Base-by-base conservation (phyloP, 1,140 invertebrate genomes). In the Anagrus nilaparvatae region DNA sequence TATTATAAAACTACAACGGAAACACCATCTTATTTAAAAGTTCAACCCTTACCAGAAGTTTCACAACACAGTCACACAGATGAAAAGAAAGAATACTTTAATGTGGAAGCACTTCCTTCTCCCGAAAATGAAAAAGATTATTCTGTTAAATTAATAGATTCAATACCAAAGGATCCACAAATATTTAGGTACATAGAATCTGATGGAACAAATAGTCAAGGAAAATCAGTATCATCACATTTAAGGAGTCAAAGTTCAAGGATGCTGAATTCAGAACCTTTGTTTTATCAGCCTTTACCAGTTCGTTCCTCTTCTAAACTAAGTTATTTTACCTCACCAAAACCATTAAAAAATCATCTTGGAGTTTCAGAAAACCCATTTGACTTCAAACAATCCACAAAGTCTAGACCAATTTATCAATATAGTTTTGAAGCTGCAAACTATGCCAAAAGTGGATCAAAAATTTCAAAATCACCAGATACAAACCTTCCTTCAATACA, bases 391-490 rank as follows among this genome's bases (percentile, higher is more conserved):
- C 48, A 54, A 3, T 9, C 12, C 20, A 54, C 49, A 3, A 69
- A 67, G 43, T 49, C 73, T 3, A 76, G 73, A 53, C 70, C 75
- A 2, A 67, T 76, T 6, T 77, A 75, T 49, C 74, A 76, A 46
- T 76, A 72, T 50, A 74, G 71, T 47, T 76, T 75, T 46, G 66
- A 76, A 44, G 63, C 72, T 0, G 66, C 63, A 1, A 67, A 72
- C 44, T 74, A 74, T 43, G 51, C 54, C 20, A 58, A 62, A 24
- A 48, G 47, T 4, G 44, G 33, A 2, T 18, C 3, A 5, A 32
- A 5, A 25, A 43, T 16, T 23, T 33, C 8, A 8, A 20, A 6
- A 41, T n/a, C n/a, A n/a, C n/a, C n/a, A n/a, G 31, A 10, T 23
- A 44, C 25, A 20, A 48, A n/a, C n/a, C n/a, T n/a, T n/a, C n/a